These are phyloP conservation scores for Bergia sp. DNA, from an alignment of 92 coral and sea anemone genomes.

Conservation along the genomic window DNA sequence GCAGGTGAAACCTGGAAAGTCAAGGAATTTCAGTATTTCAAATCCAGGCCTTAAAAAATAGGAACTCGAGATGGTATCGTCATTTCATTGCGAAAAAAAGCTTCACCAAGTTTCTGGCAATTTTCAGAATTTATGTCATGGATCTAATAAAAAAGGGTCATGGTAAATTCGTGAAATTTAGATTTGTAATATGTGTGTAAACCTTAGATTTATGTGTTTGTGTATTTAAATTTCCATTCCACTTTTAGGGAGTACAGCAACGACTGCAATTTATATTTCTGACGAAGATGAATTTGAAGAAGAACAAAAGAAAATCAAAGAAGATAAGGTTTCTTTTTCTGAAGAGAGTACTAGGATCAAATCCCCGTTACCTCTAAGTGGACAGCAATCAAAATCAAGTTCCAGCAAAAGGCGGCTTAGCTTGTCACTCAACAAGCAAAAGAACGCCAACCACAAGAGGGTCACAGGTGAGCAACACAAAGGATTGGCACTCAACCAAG, in stretches of 20 bases:
- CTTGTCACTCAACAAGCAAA: background rate
- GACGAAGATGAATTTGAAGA: conserved; percentile 17
- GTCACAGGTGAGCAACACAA: background rate
- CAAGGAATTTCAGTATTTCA: too few relatives aligned
- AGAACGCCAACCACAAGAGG: background rate
- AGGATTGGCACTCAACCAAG: background rate
- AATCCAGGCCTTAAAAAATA: background rate
- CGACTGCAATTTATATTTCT: conserved; percentile 23
- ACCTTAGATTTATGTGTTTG: background rate
- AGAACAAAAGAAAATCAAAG: background rate
- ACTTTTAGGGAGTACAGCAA: conserved; percentile 30
- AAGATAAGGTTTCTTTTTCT: background rate
- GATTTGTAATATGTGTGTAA: too few relatives aligned
- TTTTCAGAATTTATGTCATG: too few relatives aligned
- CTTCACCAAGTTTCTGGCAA: too few relatives aligned
- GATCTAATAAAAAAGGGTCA: too few relatives aligned
- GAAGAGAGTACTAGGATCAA: background rate
- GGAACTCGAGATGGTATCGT: background rate
- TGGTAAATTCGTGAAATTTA: too few relatives aligned
- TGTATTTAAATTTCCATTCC: background rate
- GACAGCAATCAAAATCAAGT: background rate
- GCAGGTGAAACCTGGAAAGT: too few relatives aligned
- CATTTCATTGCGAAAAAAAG: background rate
- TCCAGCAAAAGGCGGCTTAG: background rate
- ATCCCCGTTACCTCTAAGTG: background rate